These are phyloP conservation scores for Papio anubis DNA, from an alignment of 2,113 vertebrate genomes.

Conservation along the genomic window DNA sequence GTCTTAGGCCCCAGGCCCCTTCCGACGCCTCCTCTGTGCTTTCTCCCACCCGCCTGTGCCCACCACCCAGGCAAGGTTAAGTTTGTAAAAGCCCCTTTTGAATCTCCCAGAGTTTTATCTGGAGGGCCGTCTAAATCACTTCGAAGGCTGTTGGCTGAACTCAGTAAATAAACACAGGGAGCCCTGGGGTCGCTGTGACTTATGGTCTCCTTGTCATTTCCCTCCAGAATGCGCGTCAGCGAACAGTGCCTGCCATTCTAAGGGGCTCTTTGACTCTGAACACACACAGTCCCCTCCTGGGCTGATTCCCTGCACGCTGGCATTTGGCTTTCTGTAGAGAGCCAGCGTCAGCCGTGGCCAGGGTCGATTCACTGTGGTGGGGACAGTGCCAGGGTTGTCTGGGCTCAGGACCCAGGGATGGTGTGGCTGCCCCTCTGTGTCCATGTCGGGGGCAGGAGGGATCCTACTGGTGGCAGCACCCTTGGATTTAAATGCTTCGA, in stretches of 20 bases:
- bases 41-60: not conserved
- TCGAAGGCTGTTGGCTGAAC: slow-evolving; percentile 70
- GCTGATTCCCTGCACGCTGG: not conserved
- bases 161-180: slow-evolving; percentile 52
- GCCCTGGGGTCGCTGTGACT: slow-evolving; percentile 56
- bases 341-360: not conserved
- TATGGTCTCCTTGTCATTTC: slow-evolving; percentile 40
- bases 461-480: not conserved
- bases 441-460: not conserved
- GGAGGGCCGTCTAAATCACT: slow-evolving; percentile 67
- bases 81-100: not conserved
- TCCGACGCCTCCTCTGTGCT: not conserved
- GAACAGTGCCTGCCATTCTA: not conserved
- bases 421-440: not conserved
- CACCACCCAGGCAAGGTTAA: not conserved
- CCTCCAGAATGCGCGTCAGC: not conserved
- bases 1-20: not conserved
- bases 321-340: not conserved
- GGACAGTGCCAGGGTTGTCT: not conserved
- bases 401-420: fast-evolving
- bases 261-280: not conserved
- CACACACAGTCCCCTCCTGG: not conserved
- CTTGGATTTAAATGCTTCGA: not conserved
- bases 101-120: slow-evolving; percentile 68
- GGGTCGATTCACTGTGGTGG: not conserved